Evolutionary conservation across 2,888 invertebrate species (phyloP).

Genomic region (Pachymerium ferrugineum): DNA sequence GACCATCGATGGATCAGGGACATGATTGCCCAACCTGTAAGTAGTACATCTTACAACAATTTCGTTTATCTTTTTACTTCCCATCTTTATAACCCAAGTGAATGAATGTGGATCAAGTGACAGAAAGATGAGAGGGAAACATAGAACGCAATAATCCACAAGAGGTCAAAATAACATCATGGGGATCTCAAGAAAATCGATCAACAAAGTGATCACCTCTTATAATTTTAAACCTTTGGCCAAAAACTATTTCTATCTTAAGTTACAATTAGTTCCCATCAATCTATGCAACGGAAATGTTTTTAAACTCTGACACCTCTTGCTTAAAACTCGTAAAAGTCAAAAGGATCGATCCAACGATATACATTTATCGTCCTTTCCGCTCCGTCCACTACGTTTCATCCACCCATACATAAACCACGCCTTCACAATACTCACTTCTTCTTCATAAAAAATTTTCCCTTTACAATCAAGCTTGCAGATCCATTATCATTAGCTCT

Average conservation of each 20-base stretch:
- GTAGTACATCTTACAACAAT: neutral
- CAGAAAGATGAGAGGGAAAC: neutral
- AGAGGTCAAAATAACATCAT: slow-evolving; percentile 1
- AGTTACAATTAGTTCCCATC: too few species aligned
- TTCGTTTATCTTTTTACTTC: too few species aligned
- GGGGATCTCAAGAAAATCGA: neutral
- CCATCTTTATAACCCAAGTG: too few species aligned
- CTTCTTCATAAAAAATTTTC: too few species aligned
- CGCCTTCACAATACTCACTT: neutral
- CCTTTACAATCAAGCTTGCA: too few species aligned
- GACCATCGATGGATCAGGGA: neutral
- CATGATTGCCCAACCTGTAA: neutral
- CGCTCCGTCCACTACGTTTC: neutral
- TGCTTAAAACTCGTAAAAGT: slow-evolving; percentile 3
- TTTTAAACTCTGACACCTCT: neutral
- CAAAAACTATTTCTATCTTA: too few species aligned
- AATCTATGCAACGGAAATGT: neutral
- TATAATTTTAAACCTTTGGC: neutral
- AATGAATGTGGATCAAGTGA: slow-evolving; percentile 20
- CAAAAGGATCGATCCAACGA: neutral
- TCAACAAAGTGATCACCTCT: neutral
- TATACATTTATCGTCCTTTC: neutral
- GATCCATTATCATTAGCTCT: too few species aligned
- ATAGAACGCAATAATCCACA: neutral
- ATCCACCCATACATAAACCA: neutral